phyloP scores from a whole-genome alignment of 2,113 vertebrate genomes.

The Epinephelus fuscoguttatus region DNA sequence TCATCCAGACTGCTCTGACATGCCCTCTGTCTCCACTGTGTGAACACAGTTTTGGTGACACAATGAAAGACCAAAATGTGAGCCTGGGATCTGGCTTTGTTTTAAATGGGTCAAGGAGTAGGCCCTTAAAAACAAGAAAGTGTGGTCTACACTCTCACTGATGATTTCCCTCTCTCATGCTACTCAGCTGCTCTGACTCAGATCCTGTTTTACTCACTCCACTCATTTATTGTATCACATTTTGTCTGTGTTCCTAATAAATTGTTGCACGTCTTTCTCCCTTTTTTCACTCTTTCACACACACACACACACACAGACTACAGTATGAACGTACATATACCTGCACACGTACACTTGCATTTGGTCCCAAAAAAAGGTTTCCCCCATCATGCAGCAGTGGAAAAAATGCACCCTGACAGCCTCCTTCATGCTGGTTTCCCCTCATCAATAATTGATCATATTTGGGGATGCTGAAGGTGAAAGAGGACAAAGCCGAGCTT shows the following conservation, averaged over 20 bases:
- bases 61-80: neutral
- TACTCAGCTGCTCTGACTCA: slow-evolving; percentile 51
- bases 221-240: slow-evolving; percentile 35
- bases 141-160: slow-evolving; percentile 12
- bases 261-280: neutral
- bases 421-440: slow-evolving; percentile 55
- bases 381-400: slow-evolving; percentile 21
- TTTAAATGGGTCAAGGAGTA: neutral
- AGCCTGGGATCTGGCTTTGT: neutral
- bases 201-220: slow-evolving; percentile 2
- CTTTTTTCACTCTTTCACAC: neutral
- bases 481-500: slow-evolving; percentile 56
- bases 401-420: slow-evolving; percentile 55
- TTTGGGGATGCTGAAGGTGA: slow-evolving; percentile 68
- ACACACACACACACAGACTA: neutral
- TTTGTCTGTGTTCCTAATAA: slow-evolving; percentile 12
- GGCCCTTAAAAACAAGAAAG: slow-evolving; percentile 31
- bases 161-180: slow-evolving; percentile 28
- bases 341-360: neutral
- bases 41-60: neutral
- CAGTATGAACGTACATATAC: neutral
- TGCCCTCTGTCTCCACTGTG: neutral
- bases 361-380: slow-evolving; percentile 23
- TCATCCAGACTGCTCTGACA: neutral
- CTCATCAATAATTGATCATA: slow-evolving; percentile 73